Evolutionary conservation across 2,797 vertebrate species (phyloP).

Genomic region (Enteromius fasciolatus): DNA sequence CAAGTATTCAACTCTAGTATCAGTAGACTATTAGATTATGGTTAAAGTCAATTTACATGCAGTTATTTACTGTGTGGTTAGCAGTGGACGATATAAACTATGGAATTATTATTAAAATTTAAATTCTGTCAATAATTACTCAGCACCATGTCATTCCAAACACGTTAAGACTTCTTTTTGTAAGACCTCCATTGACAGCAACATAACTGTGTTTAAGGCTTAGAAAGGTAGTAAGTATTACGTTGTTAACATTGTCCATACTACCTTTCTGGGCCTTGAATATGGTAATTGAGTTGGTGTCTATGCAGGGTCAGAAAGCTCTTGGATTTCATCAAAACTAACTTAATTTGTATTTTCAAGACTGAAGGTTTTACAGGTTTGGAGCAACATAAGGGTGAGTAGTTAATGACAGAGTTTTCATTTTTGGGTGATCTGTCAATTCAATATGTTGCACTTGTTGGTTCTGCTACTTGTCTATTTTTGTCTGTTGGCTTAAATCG

Average conservation of each 20-base stretch:
- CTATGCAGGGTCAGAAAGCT: not conserved
- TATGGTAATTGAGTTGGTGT: not conserved
- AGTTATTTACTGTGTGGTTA: not conserved
- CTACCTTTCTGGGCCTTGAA: not conserved
- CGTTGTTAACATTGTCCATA: not conserved
- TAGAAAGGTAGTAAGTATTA: not conserved
- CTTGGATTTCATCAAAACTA: not conserved
- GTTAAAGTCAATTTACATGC: not conserved
- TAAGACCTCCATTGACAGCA: not conserved
- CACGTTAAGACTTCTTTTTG: not conserved
- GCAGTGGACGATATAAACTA: not conserved
- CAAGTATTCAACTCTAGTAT: not conserved
- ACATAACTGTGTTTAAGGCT: not conserved
- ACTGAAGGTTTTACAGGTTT: not conserved
- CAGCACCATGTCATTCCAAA: not conserved
- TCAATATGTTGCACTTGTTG: not conserved
- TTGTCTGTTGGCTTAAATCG: not conserved
- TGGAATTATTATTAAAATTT: not conserved
- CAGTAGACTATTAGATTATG: too few species aligned
- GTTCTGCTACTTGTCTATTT: constrained; percentile 3
- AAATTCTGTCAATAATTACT: not conserved
- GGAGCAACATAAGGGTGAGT: not conserved
- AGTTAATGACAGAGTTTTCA: not conserved
- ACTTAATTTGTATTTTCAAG: not conserved
- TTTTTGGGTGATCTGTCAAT: not conserved